Conservation (phyloP, 2,113 vertebrate genomes). For the Trinectes maculatus region DNA sequence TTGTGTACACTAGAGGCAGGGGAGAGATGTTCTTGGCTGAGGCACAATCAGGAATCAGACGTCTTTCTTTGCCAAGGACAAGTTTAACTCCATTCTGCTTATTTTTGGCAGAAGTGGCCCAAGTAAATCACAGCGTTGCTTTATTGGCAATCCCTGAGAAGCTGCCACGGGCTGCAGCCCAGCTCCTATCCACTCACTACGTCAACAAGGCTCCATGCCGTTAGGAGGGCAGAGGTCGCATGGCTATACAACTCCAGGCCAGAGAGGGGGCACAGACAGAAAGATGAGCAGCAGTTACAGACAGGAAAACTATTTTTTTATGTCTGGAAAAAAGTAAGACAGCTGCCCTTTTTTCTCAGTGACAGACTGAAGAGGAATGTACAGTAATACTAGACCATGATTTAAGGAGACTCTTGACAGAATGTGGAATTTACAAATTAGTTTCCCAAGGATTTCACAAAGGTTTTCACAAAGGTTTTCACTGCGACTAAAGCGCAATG, state of each 20-base stretch:
- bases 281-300: constrained; percentile 12
- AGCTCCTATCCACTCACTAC: constrained; percentile 30
- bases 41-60: constrained; percentile 70
- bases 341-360: constrained; percentile 41
- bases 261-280: constrained; percentile 21
- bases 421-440: constrained; percentile 6
- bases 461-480: not conserved
- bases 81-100: constrained; percentile 73
- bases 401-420: constrained; percentile 23
- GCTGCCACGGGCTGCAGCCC: constrained; percentile 42
- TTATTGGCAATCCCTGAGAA: constrained; percentile 52
- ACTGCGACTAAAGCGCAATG: not conserved
- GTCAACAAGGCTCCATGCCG: constrained; percentile 37
- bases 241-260: constrained; percentile 4
- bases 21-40: constrained; percentile 73
- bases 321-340: constrained; percentile 16
- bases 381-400: constrained; percentile 37
- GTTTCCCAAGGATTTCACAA: constrained; percentile 15
- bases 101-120: constrained; percentile 63
- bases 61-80: constrained; percentile 66
- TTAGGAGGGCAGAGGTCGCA: constrained; percentile 43
- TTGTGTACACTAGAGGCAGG: constrained; percentile 60
- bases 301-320: constrained; percentile 30
- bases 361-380: constrained; percentile 35
- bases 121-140: constrained; percentile 58